These are phyloP conservation scores for Torymus auratus DNA, from an alignment of 2,888 invertebrate genomes.

Conservation along the genomic window DNA sequence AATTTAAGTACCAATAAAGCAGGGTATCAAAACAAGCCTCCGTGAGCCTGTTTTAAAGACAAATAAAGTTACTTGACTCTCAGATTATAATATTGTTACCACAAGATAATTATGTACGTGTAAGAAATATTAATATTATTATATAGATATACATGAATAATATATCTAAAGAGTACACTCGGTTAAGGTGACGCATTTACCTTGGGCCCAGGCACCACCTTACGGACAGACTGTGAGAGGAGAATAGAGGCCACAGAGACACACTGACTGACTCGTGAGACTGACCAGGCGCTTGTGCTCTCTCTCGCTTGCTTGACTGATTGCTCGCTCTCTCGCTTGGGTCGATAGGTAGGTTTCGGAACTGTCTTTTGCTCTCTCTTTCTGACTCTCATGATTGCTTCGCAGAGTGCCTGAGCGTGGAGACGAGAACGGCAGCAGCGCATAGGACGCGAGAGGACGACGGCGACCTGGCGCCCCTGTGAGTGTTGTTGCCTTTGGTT, in stretches of 20 bases:
- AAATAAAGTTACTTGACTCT: slow-evolving; percentile 3
- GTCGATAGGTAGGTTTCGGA: background rate
- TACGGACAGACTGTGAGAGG: slow-evolving; percentile 73
- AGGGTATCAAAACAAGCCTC: slow-evolving; percentile 13
- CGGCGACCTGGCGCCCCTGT: background rate
- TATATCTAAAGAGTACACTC: slow-evolving; percentile 76
- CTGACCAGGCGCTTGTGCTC: slow-evolving; percentile 65
- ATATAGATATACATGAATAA: slow-evolving; percentile 67
- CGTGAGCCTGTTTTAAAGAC: slow-evolving; percentile 13
- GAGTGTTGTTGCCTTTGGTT: no score
- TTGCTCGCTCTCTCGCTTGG: slow-evolving; percentile 9
- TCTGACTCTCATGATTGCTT: slow-evolving; percentile 2
- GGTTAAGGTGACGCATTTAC: slow-evolving; percentile 78
- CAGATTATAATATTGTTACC: slow-evolving; percentile 12
- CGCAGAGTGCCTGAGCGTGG: slow-evolving; percentile 10
- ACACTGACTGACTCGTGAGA: slow-evolving; percentile 73
- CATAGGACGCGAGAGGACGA: background rate
- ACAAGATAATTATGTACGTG: slow-evolving; percentile 23
- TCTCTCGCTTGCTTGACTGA: slow-evolving; percentile 24
- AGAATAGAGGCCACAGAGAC: slow-evolving; percentile 65
- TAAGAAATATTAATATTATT: slow-evolving; percentile 49
- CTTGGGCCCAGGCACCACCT: slow-evolving; percentile 77
- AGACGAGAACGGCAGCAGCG: slow-evolving; percentile 21
- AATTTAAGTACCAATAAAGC: slow-evolving; percentile 9
- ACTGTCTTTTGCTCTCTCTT: slow-evolving; percentile 1